Evolutionary conservation across 2,888 invertebrate genomes (phyloP).

Genomic region (Campaea margaritaria): DNA sequence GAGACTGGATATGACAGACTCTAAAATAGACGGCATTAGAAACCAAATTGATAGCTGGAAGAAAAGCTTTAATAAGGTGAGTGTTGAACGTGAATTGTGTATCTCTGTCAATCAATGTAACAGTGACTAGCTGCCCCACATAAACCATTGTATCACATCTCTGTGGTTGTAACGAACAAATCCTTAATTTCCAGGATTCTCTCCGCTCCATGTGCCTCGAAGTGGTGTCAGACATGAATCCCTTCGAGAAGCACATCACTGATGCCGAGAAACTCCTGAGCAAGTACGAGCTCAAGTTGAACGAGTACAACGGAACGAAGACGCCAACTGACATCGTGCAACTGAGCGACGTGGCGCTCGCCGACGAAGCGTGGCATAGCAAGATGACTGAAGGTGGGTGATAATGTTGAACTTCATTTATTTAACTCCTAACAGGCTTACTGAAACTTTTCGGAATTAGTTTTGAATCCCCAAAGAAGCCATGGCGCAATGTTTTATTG

Average conservation of each 20-base stretch:
- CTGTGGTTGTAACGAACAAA: not conserved
- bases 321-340: constrained; percentile 72
- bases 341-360: constrained; percentile 73
- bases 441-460: no score
- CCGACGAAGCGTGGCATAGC: constrained; percentile 81
- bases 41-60: constrained; percentile 67
- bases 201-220: constrained; percentile 68
- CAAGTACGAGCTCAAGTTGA: constrained; percentile 84
- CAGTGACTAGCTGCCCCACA: no score
- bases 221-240: constrained; percentile 63
- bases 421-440: no score
- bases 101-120: no score
- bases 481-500: no score
- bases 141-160: no score
- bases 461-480: no score
- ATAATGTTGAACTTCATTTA: not conserved
- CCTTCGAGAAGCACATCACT: constrained; percentile 72
- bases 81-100: constrained; percentile 14
- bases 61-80: constrained; percentile 66
- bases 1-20: constrained; percentile 68
- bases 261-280: constrained; percentile 84
- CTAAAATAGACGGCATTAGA: constrained; percentile 71
- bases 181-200: constrained; percentile 57
- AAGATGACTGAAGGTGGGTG: constrained; percentile 76
- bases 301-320: constrained; percentile 75